Conservation (phyloP, 2,797 vertebrate genomes). For the Selene dorsalis region DNA sequence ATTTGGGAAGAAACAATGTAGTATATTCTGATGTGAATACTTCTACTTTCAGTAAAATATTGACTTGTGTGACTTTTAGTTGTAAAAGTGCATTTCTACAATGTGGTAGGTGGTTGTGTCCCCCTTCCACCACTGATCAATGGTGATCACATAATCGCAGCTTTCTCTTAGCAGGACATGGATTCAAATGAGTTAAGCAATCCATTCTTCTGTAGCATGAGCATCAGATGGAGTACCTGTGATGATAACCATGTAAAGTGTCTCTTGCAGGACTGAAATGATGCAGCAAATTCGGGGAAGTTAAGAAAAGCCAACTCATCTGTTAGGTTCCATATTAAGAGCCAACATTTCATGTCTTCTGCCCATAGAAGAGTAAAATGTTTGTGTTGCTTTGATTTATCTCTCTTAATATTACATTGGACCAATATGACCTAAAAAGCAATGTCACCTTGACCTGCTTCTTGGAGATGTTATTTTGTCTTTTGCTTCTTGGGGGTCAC, state of each 20-base stretch:
- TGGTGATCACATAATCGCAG: neutral
- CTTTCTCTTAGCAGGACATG: neutral
- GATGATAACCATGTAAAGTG: neutral
- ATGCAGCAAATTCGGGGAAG: neutral
- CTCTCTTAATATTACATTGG: slow-evolving; percentile 2
- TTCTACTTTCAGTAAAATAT: neutral
- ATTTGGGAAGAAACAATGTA: too few species aligned
- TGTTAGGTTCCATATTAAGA: neutral
- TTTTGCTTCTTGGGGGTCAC: slow-evolving; percentile 24
- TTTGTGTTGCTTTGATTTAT: slow-evolving; percentile 16
- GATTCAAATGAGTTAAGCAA: neutral
- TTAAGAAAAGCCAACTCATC: neutral
- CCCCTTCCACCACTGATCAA: neutral
- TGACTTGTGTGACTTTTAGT: neutral
- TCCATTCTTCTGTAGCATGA: neutral
- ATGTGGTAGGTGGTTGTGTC: neutral
- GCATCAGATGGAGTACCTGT: neutral
- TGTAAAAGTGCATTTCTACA: neutral
- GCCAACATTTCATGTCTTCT: neutral
- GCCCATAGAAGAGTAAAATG: neutral
- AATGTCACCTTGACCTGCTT: slow-evolving; percentile 55
- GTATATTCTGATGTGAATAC: neutral
- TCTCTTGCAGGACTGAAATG: neutral
- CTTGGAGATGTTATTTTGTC: slow-evolving; percentile 8
- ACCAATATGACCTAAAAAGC: neutral